phyloP scores from a whole-genome alignment of 2,888 invertebrate species.

The Panopea generosa region DNA sequence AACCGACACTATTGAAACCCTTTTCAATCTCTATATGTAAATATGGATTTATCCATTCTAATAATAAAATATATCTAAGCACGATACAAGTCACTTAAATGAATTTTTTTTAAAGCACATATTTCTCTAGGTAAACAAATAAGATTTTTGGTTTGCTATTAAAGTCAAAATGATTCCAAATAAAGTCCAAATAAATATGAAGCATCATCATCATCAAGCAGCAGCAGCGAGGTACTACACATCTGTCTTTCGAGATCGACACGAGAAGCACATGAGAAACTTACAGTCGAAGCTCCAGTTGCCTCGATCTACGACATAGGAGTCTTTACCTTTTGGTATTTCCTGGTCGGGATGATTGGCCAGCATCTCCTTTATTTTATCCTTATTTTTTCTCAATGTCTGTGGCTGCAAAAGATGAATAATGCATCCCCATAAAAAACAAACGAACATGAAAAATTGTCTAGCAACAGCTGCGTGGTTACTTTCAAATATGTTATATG shows the following conservation, averaged over 20 bases:
- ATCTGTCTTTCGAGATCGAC: constrained; percentile 71
- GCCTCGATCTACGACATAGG: constrained; percentile 86
- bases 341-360: constrained; percentile 86
- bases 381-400: constrained; percentile 85
- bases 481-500: too few relatives aligned
- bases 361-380: constrained; percentile 70
- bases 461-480: too few relatives aligned
- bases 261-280: constrained; percentile 82
- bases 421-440: not conserved
- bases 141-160: too few relatives aligned
- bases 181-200: not conserved
- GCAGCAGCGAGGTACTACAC: constrained; percentile 49
- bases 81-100: too few relatives aligned
- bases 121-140: not conserved
- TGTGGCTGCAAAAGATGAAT: constrained; percentile 71
- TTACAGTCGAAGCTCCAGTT: constrained; percentile 88
- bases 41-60: too few relatives aligned
- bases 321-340: constrained; percentile 86
- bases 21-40: too few relatives aligned
- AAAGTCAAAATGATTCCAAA: too few relatives aligned
- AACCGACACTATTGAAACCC: too few relatives aligned
- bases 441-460: not conserved
- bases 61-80: too few relatives aligned
- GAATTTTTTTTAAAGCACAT: too few relatives aligned
- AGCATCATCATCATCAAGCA: not conserved